Evolutionary conservation across 2,113 vertebrate species (phyloP).

Genomic region (Phalacrocorax aristotelis): DNA sequence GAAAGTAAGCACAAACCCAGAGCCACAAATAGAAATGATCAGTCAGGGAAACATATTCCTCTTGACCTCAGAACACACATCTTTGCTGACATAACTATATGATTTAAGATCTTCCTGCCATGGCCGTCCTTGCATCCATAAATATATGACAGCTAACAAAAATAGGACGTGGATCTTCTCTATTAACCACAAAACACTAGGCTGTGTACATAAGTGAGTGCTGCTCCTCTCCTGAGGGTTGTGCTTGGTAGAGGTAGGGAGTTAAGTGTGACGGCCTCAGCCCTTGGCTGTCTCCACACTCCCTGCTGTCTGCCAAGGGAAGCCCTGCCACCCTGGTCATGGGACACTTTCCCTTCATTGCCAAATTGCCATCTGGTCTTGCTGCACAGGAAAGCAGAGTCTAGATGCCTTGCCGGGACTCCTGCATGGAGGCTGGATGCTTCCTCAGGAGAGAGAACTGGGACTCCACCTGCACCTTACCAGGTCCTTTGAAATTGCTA

Average conservation of each 20-base stretch:
- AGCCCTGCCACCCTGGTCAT: neutral
- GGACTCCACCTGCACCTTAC: neutral
- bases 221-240: neutral
- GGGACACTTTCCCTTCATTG: rapidly evolving
- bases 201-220: neutral
- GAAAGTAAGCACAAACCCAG: neutral
- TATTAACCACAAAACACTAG: neutral
- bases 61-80: neutral
- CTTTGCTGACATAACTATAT: neutral
- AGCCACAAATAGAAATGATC: neutral
- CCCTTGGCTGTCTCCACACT: neutral
- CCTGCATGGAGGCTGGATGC: rapidly evolving
- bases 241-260: neutral
- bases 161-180: neutral
- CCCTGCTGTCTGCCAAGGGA: neutral
- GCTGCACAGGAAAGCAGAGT: neutral
- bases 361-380: neutral
- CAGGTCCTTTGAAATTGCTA: neutral
- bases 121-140: neutral
- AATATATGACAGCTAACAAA: neutral
- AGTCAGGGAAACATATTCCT: neutral
- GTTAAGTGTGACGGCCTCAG: neutral
- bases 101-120: neutral
- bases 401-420: rapidly evolving
- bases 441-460: too few relatives aligned